Base-by-base conservation (phyloP, 2,113 vertebrate species). In the Prietella phreatophila region DNA sequence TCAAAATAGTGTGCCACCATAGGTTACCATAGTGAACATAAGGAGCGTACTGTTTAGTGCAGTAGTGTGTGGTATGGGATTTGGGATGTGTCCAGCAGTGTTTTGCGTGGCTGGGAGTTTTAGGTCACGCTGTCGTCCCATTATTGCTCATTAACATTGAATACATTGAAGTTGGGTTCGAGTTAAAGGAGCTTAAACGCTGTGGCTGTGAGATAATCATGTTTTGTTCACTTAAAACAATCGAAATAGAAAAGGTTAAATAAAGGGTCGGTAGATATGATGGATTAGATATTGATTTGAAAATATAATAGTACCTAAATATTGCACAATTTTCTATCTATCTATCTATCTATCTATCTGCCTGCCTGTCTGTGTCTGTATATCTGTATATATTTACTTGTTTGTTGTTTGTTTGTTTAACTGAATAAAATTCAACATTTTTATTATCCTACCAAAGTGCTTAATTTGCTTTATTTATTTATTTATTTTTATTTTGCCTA, bases 71-170 rank as follows among this genome's bases (percentile, higher is more conserved):
- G 67, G 61, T 10, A 33, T 84, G 65, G 27, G n/a, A 8, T 65
- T 67, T 83, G 82, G 82, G 82, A 67, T 63, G 15, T 50, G 61
- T 65, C 82, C 82, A 84, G 63, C 84, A 85, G 78, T 33, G 92
- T 94, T 93, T 93, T 93, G 94, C 92, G 36, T 86, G 84, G 88
- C 91, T 82, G 56, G 85, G 93, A 93, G 92, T 95, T 90, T 92
- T 88, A 78, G 87, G 89, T 92, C 94, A 92, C 90, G 82, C 88
- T 63, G 85, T 89, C 92, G 86, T 60, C 88, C 89, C 83, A 91
- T 92, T 91, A 91, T 89, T 87, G 88, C 89, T 89, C 88, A 92
- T 93, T 92, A 91, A 89, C 87, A 92, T 93, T 90, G 91, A 88
- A 80, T 71, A 76, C 86, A 91, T 93, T 92, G 90, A 90, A 88